phyloP scores from a whole-genome alignment of 2,797 vertebrate species.

The Lepus townsendii region DNA sequence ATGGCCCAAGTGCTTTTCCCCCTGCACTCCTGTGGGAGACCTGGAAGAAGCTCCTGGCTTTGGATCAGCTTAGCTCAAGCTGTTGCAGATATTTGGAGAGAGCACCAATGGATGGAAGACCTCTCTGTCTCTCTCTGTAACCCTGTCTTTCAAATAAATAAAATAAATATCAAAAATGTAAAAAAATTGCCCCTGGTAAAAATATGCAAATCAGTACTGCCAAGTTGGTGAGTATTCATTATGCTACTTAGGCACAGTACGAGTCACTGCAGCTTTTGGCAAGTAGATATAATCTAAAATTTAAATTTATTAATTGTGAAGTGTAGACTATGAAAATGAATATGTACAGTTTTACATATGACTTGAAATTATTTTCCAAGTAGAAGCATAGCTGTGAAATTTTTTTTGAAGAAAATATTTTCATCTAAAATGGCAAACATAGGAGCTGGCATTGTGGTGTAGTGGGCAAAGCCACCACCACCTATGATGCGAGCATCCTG shows the following conservation, averaged over 20 bases:
- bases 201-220: not conserved
- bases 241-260: not conserved
- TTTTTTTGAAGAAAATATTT: slow-evolving; percentile 2
- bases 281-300: not conserved
- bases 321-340: not conserved
- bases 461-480: no score
- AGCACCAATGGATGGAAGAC: no score
- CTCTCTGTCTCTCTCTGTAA: no score
- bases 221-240: not conserved
- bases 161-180: no score
- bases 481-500: no score
- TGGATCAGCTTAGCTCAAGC: no score
- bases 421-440: slow-evolving; percentile 22
- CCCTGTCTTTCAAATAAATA: no score
- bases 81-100: no score
- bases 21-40: no score
- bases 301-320: not conserved
- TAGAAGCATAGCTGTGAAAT: not conserved
- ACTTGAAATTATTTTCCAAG: not conserved
- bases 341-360: not conserved
- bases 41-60: no score
- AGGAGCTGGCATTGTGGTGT: no score
- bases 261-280: not conserved
- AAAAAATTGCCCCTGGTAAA: not conserved
- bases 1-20: no score